A percentile compares a stretch with the other conserved stretches of the same genome.
Evolutionary conservation across 2,113 vertebrate genomes (phyloP).

Genomic region (Lonchura striata): DNA sequence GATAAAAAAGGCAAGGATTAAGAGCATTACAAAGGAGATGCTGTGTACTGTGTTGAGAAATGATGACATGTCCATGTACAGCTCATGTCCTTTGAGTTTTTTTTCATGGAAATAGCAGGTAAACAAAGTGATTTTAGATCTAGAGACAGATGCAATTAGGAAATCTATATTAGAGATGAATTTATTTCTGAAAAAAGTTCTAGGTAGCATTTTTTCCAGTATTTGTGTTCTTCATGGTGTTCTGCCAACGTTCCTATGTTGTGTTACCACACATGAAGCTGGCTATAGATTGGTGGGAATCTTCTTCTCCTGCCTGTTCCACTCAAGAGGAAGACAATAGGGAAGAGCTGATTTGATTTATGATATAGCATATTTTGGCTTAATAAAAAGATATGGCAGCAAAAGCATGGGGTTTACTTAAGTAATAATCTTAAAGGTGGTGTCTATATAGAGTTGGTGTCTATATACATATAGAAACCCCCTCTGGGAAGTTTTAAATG

Average conservation of each 20-base stretch:
- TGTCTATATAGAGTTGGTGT: too few species aligned
- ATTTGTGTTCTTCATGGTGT: not conserved
- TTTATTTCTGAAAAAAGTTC: not conserved
- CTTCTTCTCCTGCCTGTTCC: not conserved
- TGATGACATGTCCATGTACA: not conserved
- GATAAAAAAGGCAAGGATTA: not conserved
- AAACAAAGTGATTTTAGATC: not conserved
- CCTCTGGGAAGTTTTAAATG: not conserved
- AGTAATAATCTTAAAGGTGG: not conserved
- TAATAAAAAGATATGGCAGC: not conserved
- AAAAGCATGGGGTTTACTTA: not conserved
- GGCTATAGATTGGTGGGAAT: not conserved
- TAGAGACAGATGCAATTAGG: not conserved
- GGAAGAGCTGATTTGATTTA: not conserved
- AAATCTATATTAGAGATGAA: not conserved
- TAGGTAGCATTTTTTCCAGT: not conserved
- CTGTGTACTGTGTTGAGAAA: not conserved
- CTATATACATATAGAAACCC: not conserved
- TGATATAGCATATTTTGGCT: fast-evolving
- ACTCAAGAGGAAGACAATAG: not conserved
- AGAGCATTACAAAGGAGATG: not conserved
- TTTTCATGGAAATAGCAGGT: not conserved
- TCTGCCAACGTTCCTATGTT: fast-evolving
- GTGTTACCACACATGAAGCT: not conserved
- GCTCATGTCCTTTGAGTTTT: not conserved